Conservation (phyloP, 2,113 vertebrate genomes). For the Bos indicus region DNA sequence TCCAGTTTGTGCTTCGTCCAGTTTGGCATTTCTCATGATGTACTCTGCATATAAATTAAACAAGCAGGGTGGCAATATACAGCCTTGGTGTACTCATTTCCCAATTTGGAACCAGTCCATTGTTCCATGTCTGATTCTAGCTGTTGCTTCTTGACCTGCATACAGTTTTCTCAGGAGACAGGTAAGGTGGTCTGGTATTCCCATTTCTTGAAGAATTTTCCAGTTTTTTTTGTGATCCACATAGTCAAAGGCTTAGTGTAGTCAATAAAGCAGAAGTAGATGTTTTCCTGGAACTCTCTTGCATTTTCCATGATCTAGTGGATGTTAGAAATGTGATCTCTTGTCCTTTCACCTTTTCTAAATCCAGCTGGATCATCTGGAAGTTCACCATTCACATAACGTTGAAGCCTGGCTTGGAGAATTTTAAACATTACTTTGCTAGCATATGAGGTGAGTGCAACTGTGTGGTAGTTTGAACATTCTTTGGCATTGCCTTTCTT, state of each 20-base stretch:
- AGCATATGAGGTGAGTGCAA: background rate
- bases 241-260: background rate
- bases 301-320: background rate
- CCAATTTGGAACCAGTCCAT: background rate
- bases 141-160: background rate
- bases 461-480: background rate
- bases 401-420: background rate
- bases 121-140: background rate
- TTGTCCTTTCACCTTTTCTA: background rate
- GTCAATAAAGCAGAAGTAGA: background rate
- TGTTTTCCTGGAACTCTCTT: background rate
- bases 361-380: background rate
- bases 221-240: background rate
- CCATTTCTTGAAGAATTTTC: background rate
- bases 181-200: background rate
- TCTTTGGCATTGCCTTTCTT: background rate
- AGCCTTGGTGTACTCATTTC: background rate
- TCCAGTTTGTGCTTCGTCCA: background rate
- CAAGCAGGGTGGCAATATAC: background rate
- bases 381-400: background rate
- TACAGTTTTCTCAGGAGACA: background rate
- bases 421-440: background rate
- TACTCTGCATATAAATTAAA: background rate
- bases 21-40: background rate
- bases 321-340: background rate